Conservation (phyloP, 2,113 vertebrate genomes). For the Tricholaema leucomelas region DNA sequence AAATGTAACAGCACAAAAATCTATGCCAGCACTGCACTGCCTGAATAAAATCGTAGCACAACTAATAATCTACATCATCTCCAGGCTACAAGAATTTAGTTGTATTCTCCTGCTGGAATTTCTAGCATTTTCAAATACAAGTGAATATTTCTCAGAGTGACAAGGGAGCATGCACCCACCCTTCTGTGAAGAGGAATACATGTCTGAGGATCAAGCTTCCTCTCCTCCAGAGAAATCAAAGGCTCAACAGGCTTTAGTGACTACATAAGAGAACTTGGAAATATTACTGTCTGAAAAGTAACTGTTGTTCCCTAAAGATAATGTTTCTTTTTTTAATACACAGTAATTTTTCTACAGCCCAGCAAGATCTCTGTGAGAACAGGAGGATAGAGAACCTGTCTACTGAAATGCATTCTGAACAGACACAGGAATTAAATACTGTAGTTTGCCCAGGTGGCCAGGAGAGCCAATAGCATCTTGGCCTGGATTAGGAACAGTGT, state of each 20-base stretch:
- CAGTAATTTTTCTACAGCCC: not conserved
- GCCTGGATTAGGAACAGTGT: too few relatives aligned
- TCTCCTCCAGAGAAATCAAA: constrained; percentile 56
- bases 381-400: not conserved
- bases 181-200: not conserved
- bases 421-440: not conserved
- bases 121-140: constrained; percentile 16
- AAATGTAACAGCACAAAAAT: not conserved
- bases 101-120: constrained; percentile 23
- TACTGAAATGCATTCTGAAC: constrained; percentile 11
- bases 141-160: constrained; percentile 17
- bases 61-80: not conserved
- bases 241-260: constrained; percentile 71
- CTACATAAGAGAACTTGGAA: constrained; percentile 52
- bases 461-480: too few relatives aligned
- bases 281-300: constrained; percentile 59
- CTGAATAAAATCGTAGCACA: not conserved
- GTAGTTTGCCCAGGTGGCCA: too few relatives aligned
- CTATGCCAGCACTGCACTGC: not conserved
- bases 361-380: constrained; percentile 24
- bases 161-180: not conserved
- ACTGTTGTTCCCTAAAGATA: constrained; percentile 45
- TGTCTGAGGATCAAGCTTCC: constrained; percentile 56
- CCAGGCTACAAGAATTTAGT: not conserved
- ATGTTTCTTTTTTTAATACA: constrained; percentile 25